A percentile compares a stretch with the other conserved stretches of the same genome.
Evolutionary conservation across 2,113 vertebrate species (phyloP).

Genomic region (Pseudolaguvia tuberculata): DNA sequence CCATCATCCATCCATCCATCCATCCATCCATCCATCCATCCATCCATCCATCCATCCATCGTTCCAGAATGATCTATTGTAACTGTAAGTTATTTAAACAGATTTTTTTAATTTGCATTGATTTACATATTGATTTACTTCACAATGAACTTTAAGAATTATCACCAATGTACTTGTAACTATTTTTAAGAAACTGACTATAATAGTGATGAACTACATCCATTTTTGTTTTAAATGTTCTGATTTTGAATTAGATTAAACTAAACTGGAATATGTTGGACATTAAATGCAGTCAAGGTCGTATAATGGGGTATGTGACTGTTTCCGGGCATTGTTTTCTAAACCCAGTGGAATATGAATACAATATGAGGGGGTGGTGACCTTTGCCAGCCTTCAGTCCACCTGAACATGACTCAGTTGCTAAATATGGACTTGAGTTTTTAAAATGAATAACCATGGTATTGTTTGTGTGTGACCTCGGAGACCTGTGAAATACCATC

Average conservation of each 20-base stretch:
- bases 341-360: conserved; percentile 24
- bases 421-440: neutral
- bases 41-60: too few relatives aligned
- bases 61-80: too few relatives aligned
- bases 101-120: too few relatives aligned
- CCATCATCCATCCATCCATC: too few relatives aligned
- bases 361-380: conserved; percentile 5
- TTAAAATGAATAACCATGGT: neutral
- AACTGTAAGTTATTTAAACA: too few relatives aligned
- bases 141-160: too few relatives aligned
- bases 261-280: neutral
- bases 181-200: too few relatives aligned
- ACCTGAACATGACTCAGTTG: conserved; percentile 21
- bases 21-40: too few relatives aligned
- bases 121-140: too few relatives aligned
- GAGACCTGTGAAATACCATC: too few relatives aligned
- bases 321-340: conserved; percentile 10
- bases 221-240: neutral
- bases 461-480: neutral
- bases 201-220: neutral
- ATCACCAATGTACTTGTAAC: too few relatives aligned
- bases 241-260: neutral
- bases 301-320: neutral
- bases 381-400: conserved; percentile 10
- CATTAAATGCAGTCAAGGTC: neutral